Base-by-base conservation (phyloP, 2,888 invertebrate species). In the Furcula furcula region DNA sequence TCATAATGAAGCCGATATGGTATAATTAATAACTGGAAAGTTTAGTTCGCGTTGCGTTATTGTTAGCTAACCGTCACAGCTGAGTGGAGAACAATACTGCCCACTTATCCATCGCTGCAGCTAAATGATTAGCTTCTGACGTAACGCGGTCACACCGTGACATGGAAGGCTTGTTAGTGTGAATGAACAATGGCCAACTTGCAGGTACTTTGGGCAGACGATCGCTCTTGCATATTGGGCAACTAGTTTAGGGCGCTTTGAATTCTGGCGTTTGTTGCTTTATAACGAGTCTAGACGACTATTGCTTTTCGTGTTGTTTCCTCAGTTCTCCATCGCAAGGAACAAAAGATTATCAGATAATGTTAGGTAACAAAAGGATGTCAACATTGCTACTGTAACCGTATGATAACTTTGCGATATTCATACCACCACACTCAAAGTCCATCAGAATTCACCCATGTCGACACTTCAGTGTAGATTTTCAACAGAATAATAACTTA, bases 21-120 rank as follows among this genome's bases (percentile, higher is more conserved):
- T 64, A 73, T 77, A 78, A 82, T 84, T 81, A 78, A 82, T 82
- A 72, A 73, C 67, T 65, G 55, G 61, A 72, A 76, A 77, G 76
- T 75, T 77, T 66, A 58, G 66, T 65, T 63, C 60, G n/a, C n/a
- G 53, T 51, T 43, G 54, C 45, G 37, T 50, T 48, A 45, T 31
- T 29, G 46, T 58, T 61, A 51, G 55, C 31, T 41, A 55, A 55
- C 50, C 37, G 36, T 15, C 38, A 40, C 34, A 34, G 51, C 55
- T 60, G 51, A 49, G 55, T 48, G 37, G 65, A 62, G 65, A 72
- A 76, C 70, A 72, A 70, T 70, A 66, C 67, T 63, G 65, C 57
- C 65, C 63, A 67, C 65, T 65, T 46, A 46, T 48, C 40, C 45
- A 41, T 67, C 50, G 54, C 52, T 43, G 62, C 56, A 55, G 60